These are phyloP conservation scores for Trichechus manatus DNA, from an alignment of 2,113 vertebrate genomes.

Conservation along the genomic window DNA sequence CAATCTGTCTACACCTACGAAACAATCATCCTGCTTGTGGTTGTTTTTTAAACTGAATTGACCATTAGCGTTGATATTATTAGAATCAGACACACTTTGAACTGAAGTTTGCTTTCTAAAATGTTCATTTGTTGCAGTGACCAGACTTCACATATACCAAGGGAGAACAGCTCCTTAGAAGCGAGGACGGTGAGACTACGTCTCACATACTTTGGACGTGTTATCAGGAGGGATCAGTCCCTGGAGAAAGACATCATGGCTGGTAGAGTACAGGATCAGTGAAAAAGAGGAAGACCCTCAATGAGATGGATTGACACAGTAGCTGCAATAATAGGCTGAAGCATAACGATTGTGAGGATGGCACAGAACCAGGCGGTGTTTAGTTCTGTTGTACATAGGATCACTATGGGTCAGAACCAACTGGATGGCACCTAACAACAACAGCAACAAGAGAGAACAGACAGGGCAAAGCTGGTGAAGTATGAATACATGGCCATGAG, in stretches of 20 bases:
- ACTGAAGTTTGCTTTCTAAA: constrained; percentile 5
- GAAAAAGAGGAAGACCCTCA: too few species aligned
- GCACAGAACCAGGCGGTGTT: too few species aligned
- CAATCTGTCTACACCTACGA: neutral
- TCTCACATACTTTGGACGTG: too few species aligned
- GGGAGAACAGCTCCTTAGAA: neutral
- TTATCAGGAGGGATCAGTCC: too few species aligned
- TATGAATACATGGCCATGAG: neutral
- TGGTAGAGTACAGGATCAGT: too few species aligned
- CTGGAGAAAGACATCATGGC: too few species aligned
- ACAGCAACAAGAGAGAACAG: neutral
- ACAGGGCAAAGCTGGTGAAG: neutral
- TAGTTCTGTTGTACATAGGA: too few species aligned
- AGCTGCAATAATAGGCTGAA: too few species aligned
- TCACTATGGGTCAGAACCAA: too few species aligned
- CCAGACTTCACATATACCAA: neutral
- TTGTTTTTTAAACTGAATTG: neutral
- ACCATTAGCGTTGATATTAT: neutral
- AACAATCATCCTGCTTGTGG: neutral
- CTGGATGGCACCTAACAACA: neutral
- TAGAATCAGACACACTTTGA: constrained; percentile 11
- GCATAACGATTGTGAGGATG: too few species aligned
- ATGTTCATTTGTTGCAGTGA: neutral
- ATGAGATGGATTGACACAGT: too few species aligned
- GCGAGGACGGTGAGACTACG: too few species aligned